Evolutionary conservation across 2,113 vertebrate species (phyloP).

Genomic region (Desmodus rotundus): DNA sequence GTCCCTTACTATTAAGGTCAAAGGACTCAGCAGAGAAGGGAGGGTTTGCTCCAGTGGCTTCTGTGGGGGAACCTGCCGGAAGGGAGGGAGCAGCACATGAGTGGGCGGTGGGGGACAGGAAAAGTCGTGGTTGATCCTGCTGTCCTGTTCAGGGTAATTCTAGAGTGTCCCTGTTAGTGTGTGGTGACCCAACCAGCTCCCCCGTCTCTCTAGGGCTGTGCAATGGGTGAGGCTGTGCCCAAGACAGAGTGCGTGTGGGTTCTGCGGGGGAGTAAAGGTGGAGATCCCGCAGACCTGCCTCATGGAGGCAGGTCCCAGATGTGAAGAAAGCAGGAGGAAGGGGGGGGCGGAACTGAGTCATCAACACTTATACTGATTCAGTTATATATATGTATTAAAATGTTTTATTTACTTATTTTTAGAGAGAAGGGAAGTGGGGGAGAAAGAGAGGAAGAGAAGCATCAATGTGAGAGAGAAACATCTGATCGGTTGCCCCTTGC

Average conservation of each 20-base stretch:
- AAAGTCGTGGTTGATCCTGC: neutral
- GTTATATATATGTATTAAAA: no score
- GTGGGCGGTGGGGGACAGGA: neutral
- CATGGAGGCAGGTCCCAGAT: neutral
- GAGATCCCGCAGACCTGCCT: neutral
- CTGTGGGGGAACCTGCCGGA: neutral
- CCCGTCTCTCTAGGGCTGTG: neutral
- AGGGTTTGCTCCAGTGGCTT: neutral
- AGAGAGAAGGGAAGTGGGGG: no score
- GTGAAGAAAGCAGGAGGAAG: neutral
- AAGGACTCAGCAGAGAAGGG: neutral
- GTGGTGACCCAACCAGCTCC: neutral
- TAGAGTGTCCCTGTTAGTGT: neutral
- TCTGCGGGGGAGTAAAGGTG: neutral
- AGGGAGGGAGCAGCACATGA: neutral
- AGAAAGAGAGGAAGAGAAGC: no score
- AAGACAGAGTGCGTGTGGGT: fast-evolving
- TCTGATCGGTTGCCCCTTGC: no score
- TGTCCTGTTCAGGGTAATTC: neutral
- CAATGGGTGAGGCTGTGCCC: neutral
- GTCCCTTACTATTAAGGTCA: neutral
- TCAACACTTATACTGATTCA: neutral
- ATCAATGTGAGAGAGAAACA: no score
- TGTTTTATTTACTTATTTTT: no score
- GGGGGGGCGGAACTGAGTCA: neutral